Percentiles rank a stretch among this genome's conserved stretches.
Conservation (phyloP, 2,797 vertebrate genomes). For the Catostomus latipinnis region DNA sequence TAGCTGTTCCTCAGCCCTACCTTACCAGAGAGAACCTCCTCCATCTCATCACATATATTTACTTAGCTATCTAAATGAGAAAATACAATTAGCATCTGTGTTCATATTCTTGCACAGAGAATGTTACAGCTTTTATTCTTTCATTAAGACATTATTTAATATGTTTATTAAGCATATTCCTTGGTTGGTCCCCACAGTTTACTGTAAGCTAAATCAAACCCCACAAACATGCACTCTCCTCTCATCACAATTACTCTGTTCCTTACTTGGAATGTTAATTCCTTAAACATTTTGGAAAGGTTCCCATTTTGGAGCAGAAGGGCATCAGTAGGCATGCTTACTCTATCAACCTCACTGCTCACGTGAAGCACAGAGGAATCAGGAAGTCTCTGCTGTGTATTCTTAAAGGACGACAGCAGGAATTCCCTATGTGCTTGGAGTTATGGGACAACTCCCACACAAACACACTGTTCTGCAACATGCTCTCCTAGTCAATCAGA, state of each 20-base stretch:
- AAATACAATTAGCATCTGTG: too few species aligned
- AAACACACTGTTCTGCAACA: constrained; percentile 25
- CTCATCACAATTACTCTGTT: constrained; percentile 16
- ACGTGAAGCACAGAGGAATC: constrained; percentile 32
- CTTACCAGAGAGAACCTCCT: constrained; percentile 17
- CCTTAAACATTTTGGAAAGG: constrained; percentile 15
- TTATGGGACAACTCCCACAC: constrained; percentile 36
- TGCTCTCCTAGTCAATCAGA: constrained; percentile 34
- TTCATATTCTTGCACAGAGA: too few species aligned
- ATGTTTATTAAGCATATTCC: too few species aligned
- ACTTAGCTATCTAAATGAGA: too few species aligned
- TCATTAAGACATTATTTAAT: too few species aligned
- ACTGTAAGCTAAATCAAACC: not conserved
- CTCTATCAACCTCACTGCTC: constrained; percentile 29
- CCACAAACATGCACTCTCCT: not conserved
- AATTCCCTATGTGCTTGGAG: constrained; percentile 48
- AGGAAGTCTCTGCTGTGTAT: constrained; percentile 39
- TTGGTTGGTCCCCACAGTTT: not conserved
- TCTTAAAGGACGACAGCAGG: constrained; percentile 48
- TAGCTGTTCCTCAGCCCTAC: constrained; percentile 7
- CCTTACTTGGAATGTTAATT: constrained; percentile 46
- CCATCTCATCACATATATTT: not conserved
- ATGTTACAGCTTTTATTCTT: too few species aligned
- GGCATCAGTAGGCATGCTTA: not conserved
- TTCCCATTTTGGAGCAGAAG: constrained; percentile 24